phyloP scores from a whole-genome alignment of 2,888 invertebrate genomes.

The Therioaphis trifolii region DNA sequence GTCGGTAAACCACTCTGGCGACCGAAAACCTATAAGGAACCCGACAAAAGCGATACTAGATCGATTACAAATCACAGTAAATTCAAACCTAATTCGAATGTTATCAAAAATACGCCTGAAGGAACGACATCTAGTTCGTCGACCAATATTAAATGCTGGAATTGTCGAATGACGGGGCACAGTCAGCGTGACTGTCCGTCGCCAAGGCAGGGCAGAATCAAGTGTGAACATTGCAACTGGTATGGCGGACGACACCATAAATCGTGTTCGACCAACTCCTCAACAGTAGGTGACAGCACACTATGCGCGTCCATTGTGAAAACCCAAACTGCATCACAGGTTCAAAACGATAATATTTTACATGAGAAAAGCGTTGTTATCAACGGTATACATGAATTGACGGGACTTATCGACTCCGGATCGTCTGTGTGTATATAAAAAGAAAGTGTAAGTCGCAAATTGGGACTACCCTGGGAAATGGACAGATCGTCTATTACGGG shows the following conservation, averaged over 20 bases:
- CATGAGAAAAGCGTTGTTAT: background rate
- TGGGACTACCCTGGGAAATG: background rate
- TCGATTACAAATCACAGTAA: background rate
- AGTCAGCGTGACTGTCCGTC: background rate
- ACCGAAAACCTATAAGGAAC: background rate
- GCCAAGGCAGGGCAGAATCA: background rate
- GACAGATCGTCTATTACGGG: background rate
- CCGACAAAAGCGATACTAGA: background rate
- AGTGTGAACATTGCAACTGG: background rate
- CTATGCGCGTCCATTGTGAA: no score
- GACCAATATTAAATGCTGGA: background rate
- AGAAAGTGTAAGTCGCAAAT: background rate
- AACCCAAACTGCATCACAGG: no score
- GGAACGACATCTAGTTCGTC: background rate
- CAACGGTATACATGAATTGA: background rate
- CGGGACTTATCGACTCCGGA: conserved; percentile 16
- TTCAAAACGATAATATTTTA: background rate
- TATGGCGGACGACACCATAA: background rate
- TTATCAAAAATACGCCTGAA: background rate
- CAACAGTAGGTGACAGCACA: background rate
- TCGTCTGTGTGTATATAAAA: conserved; percentile 3
- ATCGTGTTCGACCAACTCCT: background rate
- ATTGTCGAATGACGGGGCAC: background rate
- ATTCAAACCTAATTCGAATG: background rate
- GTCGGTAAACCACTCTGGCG: background rate